Evolutionary conservation across 2,888 invertebrate genomes (phyloP).

Genomic region (Eustalomyia histrio): DNA sequence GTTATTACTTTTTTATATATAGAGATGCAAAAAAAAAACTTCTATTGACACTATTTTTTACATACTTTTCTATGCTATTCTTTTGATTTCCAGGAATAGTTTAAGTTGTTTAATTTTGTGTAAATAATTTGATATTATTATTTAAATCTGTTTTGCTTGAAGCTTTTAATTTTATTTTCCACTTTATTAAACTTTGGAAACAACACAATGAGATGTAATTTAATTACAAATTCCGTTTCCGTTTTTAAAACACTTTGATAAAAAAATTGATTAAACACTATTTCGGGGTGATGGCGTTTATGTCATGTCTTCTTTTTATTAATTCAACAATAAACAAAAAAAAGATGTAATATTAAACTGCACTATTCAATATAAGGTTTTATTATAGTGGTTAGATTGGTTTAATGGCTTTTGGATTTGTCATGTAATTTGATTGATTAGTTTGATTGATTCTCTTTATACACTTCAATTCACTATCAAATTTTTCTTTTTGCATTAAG

Average conservation of each 20-base stretch:
- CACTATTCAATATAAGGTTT: too few relatives aligned
- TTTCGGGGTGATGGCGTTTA: neutral
- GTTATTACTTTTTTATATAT: neutral
- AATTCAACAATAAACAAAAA: neutral
- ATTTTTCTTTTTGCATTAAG: neutral
- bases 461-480: neutral
- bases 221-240: neutral
- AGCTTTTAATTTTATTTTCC: neutral
- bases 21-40: too few relatives aligned
- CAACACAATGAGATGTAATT: neutral
- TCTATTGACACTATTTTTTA: neutral
- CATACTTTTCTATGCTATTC: neutral
- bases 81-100: neutral
- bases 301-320: neutral
- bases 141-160: neutral
- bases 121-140: neutral
- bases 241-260: neutral
- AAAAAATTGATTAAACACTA: neutral
- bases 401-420: neutral
- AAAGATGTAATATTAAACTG: too few relatives aligned
- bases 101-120: neutral
- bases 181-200: neutral
- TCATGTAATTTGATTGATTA: neutral
- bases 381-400: too few relatives aligned
- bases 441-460: neutral